Evolutionary conservation across 92 coral and sea anemone genomes (phyloP).

Genomic region (Pocillopora meandrina): DNA sequence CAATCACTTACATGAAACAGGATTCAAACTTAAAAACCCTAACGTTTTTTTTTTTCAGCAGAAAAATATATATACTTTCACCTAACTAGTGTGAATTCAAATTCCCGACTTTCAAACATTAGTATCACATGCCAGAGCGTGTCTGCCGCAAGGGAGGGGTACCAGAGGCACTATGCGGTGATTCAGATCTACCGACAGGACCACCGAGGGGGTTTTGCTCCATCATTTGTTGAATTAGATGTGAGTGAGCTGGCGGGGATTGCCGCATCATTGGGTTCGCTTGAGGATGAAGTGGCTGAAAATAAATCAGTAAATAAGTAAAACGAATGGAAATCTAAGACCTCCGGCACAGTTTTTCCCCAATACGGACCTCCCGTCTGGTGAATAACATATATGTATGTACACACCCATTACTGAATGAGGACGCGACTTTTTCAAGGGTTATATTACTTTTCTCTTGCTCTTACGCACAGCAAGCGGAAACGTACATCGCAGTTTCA

Average conservation of each 20-base stretch:
- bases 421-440: too few species aligned
- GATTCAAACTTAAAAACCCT: too few species aligned
- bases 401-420: too few species aligned
- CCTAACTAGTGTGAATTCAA: neutral
- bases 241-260: constrained; percentile 24
- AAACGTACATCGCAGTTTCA: too few species aligned
- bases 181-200: constrained; percentile 59
- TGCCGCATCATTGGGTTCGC: constrained; percentile 36
- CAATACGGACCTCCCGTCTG: too few species aligned
- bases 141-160: constrained; percentile 72
- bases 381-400: too few species aligned
- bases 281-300: constrained; percentile 54
- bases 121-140: constrained; percentile 55
- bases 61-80: constrained; percentile 26
- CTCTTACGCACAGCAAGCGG: too few species aligned
- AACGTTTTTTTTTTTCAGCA: neutral
- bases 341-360: too few species aligned
- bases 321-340: too few species aligned
- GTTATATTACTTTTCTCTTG: too few species aligned
- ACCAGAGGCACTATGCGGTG: constrained; percentile 63
- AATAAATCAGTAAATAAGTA: neutral
- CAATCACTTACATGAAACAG: too few species aligned
- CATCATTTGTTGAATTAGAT: constrained; percentile 54
- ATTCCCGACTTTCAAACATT: neutral
- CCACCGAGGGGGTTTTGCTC: constrained; percentile 66